Conservation (phyloP, 23 tunicate species). For the Halocynthia aurantium region DNA sequence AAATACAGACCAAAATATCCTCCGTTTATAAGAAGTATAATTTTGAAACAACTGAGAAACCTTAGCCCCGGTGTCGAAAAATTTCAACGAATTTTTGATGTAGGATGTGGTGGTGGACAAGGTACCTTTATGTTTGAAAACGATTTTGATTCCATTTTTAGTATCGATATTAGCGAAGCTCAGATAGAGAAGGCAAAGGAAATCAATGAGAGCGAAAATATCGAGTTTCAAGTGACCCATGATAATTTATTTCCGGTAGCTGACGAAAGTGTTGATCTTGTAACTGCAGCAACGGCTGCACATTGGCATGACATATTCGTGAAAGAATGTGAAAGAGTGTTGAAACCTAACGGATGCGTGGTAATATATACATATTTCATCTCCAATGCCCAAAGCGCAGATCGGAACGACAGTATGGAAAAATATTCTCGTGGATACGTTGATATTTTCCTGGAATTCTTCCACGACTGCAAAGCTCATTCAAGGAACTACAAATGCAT, state of each 20-base stretch:
- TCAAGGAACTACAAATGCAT: no score
- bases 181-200: background rate
- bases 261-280: background rate
- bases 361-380: background rate
- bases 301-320: conserved; percentile 1
- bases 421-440: background rate
- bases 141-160: background rate
- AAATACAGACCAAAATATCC: background rate
- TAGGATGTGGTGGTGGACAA: conserved; percentile 3
- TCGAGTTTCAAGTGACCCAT: background rate
- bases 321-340: no score
- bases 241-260: background rate
- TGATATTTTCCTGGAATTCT: no score
- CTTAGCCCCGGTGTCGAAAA: background rate
- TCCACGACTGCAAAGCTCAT: no score
- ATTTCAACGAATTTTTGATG: background rate
- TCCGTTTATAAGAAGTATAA: background rate
- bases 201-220: background rate
- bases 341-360: no score
- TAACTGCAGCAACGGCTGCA: background rate
- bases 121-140: conserved; percentile 1
- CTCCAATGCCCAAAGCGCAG: no score
- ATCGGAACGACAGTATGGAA: background rate
- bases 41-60: background rate
- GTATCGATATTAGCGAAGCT: conserved; percentile 2